Conservation (phyloP, 2,113 vertebrate species). For the Colaptes auratus region DNA sequence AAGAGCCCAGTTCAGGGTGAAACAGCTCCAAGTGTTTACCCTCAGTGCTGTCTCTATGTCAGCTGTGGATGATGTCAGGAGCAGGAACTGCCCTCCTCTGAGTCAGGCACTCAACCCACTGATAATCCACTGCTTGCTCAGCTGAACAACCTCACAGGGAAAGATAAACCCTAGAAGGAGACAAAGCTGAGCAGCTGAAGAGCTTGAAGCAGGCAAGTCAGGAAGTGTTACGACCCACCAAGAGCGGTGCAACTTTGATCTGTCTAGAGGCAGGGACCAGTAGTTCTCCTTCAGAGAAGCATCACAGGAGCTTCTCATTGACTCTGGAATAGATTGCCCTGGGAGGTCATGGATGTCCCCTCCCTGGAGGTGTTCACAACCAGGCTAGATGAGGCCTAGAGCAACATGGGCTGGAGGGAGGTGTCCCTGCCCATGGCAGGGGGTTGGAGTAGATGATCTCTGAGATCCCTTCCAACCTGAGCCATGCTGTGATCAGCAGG, state of each 20-base stretch:
- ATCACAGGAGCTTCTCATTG: no score
- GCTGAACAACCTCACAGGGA: background rate
- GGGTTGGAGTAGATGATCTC: no score
- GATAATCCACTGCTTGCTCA: background rate
- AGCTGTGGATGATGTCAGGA: background rate
- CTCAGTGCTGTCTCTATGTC: background rate
- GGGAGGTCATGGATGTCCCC: no score
- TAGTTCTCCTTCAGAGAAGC: background rate
- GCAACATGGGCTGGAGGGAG: no score
- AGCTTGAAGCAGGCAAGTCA: background rate
- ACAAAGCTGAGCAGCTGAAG: background rate
- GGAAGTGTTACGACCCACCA: background rate
- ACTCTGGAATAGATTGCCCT: no score
- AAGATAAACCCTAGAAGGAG: background rate
- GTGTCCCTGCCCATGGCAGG: no score
- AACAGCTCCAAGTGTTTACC: background rate
- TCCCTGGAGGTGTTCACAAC: no score
- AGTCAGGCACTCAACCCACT: background rate
- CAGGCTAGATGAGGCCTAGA: no score
- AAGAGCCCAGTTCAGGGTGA: background rate
- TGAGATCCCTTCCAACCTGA: no score
- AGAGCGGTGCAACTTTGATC: background rate
- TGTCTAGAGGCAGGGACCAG: background rate
- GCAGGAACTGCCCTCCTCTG: background rate
- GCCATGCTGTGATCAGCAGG: no score